Evolutionary conservation across 2,797 vertebrate genomes (phyloP), one percentile per base, ranked within the genome.

Genomic region (Heterohyrax brucei): DNA sequence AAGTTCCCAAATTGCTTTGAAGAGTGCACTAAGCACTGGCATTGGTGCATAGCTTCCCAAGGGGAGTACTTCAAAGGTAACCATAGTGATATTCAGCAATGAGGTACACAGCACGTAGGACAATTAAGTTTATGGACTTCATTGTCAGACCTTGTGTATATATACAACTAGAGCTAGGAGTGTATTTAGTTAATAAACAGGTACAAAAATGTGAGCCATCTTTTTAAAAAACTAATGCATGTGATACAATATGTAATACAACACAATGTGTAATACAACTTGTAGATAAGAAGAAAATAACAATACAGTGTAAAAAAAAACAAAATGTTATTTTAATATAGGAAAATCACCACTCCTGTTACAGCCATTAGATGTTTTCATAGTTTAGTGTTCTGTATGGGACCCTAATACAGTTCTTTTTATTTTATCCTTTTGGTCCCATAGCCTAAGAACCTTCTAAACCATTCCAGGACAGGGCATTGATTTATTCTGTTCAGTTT

Each of bases 331-430:
- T 8, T 33, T 5, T 68, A 88, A 77, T 44, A 84, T 83, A 88
- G 61, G 72, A 70, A 56, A 83, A 44, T 30, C 10, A 44, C 16
- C 50, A 0, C 81, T 85, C 26, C 10, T 46, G 1, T 81, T 39
- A 33, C 21, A 83, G 56, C 22, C 72, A 0, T 56, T 70, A 5
- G 77, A 24, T 46, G 0, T 82, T 80, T 85, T 5, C 10, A 3
- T 92, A 68, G 62, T 61, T 39, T 79, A 68, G 21, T 10, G 53
- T 64, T 92, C 85, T 81, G 4, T 68, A 33, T 78, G 14, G 6
- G 79, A 82, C 80, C 9, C 44, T 72, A 85, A 70, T 46, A 81
- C 44, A 64, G 44, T 81, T n/a, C 3, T 85, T 96, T 78, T 56
- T 10, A 72, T 77, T n/a, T 78, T 90, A 78, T 90, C 19, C 78